Evolutionary conservation across 2,113 vertebrate genomes (phyloP), one percentile per base, ranked within the genome.

Genomic region (Corydoras maculifer): DNA sequence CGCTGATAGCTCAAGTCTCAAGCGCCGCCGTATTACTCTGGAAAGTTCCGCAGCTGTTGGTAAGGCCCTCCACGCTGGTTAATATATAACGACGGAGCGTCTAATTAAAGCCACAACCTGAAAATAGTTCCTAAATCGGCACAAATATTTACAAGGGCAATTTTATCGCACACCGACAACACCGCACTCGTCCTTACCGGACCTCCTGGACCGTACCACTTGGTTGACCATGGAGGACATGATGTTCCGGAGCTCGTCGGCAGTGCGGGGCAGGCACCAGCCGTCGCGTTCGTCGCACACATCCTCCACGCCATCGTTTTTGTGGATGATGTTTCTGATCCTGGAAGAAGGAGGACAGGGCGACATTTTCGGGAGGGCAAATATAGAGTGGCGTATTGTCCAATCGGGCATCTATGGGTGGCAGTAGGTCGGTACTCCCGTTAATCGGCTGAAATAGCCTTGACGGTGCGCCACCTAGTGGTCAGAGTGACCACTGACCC

Each of bases 171-270:
- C 1, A 43, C 7, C 35, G 7, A 43, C 35, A 43, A 43, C 35
- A 8, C 7, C 35, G 35, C 7, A 43, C 35, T 1, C 7, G 35
- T 4, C 35, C 57, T 84, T 80, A 94, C 93, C 91, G 25, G 92
- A 89, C 73, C 87, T 86, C 30, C 88, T 87, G 11, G 86, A 86
- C 75, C 86, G 88, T 81, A 94, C 86, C 14, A 91, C 79, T 74
- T 94, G 90, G 75, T 90, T 92, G 79, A 97, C 94, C 93, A 98
- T 92, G 65, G 85, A 75, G 1, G 93, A 97, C 88, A 98, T 97
- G 14, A 88, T 82, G 10, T 98, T 91, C 54, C 96, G 76, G 77
- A 99, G 91, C 9, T 93, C 91, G 6, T 98, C 94, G 0, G 85
- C 92, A 0, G 96, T 99, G 79, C 93, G 94, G 1, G 93, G 70